A percentile compares a stretch with the other conserved stretches of the same genome.
Evolutionary conservation across 2,113 vertebrate species (phyloP).

Genomic region (Tragelaphus strepsiceros): DNA sequence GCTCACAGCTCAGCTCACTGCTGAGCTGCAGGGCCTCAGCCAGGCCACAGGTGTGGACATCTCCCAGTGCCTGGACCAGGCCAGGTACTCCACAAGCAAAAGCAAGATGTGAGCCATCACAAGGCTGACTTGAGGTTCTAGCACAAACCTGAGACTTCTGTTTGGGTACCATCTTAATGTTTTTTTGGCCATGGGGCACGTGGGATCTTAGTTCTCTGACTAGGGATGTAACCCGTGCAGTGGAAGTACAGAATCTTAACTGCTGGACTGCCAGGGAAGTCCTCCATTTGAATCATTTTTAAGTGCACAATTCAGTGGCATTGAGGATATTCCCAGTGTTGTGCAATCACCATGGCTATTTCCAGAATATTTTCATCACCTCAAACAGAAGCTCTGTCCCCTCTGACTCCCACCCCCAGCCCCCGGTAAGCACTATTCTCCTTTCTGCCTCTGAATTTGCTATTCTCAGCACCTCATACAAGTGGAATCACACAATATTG

Average conservation of each 20-base stretch:
- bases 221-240: not conserved
- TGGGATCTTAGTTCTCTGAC: not conserved
- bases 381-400: not conserved
- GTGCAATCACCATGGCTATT: not conserved
- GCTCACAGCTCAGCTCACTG: too few species aligned
- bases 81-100: accelerated
- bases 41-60: not conserved
- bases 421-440: not conserved
- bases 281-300: not conserved
- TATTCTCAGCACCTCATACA: accelerated
- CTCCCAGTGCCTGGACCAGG: not conserved
- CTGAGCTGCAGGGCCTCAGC: not conserved
- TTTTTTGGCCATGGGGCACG: not conserved
- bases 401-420: not conserved
- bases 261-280: not conserved
- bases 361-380: not conserved
- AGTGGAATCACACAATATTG: accelerated
- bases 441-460: not conserved
- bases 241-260: not conserved
- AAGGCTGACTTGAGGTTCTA: not conserved
- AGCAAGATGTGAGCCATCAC: accelerated
- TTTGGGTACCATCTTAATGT: not conserved
- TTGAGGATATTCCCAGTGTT: not conserved
- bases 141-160: not conserved
- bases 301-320: not conserved